These are phyloP conservation scores for Ceuthmochares aereus DNA, from an alignment of 2,113 vertebrate genomes.

Conservation along the genomic window DNA sequence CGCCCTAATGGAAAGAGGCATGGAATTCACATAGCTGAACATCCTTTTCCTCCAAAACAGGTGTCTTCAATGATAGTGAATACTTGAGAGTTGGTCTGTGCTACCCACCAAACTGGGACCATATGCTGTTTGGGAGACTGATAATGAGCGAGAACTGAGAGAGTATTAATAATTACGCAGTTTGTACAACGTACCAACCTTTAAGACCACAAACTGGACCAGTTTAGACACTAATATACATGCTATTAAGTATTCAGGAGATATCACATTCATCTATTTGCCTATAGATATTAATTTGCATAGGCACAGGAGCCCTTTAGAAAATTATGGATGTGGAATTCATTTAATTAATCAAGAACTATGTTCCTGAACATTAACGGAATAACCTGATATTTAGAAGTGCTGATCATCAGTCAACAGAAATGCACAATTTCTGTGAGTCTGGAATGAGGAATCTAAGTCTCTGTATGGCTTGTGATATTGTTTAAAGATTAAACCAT, in stretches of 20 bases:
- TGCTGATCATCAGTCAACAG: background rate
- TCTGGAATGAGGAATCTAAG: background rate
- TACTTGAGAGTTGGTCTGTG: background rate
- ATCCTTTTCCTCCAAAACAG: background rate
- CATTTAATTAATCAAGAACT: background rate
- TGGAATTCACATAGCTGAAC: too few relatives aligned
- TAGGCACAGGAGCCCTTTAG: background rate
- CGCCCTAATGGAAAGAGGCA: background rate
- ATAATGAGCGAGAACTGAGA: background rate
- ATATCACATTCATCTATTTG: background rate
- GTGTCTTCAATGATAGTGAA: background rate
- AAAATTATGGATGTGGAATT: background rate
- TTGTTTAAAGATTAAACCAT: background rate
- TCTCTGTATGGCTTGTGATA: background rate
- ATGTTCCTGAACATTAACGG: background rate
- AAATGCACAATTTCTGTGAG: background rate
- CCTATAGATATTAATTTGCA: background rate
- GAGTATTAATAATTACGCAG: background rate
- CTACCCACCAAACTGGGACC: too few relatives aligned
- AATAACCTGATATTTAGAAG: background rate
- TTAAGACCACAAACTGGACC: background rate
- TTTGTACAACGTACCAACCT: background rate
- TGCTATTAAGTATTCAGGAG: background rate
- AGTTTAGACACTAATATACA: background rate
- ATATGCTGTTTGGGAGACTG: rapidly evolving